Conservation (phyloP, 2,888 invertebrate genomes). For the Plebejus melissa region DNA sequence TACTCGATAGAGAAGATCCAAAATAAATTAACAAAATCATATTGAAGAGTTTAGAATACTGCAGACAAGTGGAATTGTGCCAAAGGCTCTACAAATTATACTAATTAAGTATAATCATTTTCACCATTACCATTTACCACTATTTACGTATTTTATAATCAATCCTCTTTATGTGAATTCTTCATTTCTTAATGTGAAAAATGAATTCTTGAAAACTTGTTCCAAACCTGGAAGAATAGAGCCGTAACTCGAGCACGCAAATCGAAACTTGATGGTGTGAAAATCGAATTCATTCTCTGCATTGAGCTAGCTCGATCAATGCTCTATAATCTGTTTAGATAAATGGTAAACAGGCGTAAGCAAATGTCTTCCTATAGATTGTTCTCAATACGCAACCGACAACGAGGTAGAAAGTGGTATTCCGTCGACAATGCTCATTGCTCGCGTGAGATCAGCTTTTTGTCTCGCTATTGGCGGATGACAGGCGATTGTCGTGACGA, state of each 20-base stretch:
- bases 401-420: slow-evolving; percentile 34
- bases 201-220: too few species aligned
- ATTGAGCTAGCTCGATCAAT: neutral
- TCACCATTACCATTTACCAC: too few species aligned
- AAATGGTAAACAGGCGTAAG: slow-evolving; percentile 26
- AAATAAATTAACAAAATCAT: too few species aligned
- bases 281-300: slow-evolving; percentile 19
- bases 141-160: too few species aligned
- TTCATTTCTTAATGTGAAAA: too few species aligned
- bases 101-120: too few species aligned
- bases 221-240: neutral
- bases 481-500: neutral
- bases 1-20: too few species aligned
- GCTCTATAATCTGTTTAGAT: neutral
- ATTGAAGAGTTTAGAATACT: too few species aligned
- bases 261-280: neutral
- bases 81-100: too few species aligned
- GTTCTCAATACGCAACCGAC: slow-evolving; percentile 34
- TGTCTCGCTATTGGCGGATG: neutral
- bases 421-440: neutral
- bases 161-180: too few species aligned
- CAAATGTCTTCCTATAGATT: slow-evolving; percentile 38
- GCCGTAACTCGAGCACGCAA: neutral
- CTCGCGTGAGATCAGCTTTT: slow-evolving; percentile 16
- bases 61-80: too few species aligned